A percentile compares a stretch with the other conserved stretches of the same genome.
phyloP scores from a whole-genome alignment of 2,113 vertebrate species.

The Australoheros scitulus region DNA sequence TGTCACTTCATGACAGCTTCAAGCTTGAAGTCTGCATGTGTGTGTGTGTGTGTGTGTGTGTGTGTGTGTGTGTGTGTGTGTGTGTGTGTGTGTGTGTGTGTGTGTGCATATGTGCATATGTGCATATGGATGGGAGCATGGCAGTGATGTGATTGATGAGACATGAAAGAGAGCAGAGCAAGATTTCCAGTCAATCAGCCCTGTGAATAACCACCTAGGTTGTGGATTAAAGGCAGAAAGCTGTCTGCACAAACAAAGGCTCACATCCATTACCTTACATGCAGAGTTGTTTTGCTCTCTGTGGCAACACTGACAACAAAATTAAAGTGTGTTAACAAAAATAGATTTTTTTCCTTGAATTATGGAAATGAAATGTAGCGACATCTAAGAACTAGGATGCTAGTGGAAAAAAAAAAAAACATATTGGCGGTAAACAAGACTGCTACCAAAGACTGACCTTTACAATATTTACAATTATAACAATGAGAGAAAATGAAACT shows the following conservation, averaged over 20 bases:
- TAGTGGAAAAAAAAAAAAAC: slow-evolving; percentile 12
- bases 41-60: background rate
- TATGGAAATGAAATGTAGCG: slow-evolving; percentile 51
- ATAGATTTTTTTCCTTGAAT: slow-evolving; percentile 66
- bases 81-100: slow-evolving; percentile 20
- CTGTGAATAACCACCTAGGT: slow-evolving; percentile 59
- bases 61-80: background rate
- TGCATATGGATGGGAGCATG: slow-evolving; percentile 44
- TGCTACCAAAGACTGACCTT: slow-evolving; percentile 33
- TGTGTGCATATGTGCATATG: slow-evolving; percentile 13
- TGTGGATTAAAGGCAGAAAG: slow-evolving; percentile 72
- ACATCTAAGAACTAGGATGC: slow-evolving; percentile 43
- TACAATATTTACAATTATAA: slow-evolving; percentile 19
- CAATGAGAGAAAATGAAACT: slow-evolving; percentile 13
- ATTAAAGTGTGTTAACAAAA: slow-evolving; percentile 73
- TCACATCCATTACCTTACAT: slow-evolving; percentile 62
- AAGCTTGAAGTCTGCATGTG: slow-evolving; percentile 37
- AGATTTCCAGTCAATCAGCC: slow-evolving; percentile 72
- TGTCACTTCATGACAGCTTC: slow-evolving; percentile 66
- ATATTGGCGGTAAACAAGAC: slow-evolving; percentile 24
- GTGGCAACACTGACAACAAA: slow-evolving; percentile 67
- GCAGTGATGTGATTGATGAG: slow-evolving; percentile 71
- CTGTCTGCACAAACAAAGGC: slow-evolving; percentile 68
- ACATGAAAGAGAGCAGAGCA: slow-evolving; percentile 63
- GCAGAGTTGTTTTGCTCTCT: slow-evolving; percentile 60